A percentile compares a stretch with the other conserved stretches of the same genome.
Evolutionary conservation across 2,888 invertebrate species (phyloP).

Genomic region (Orthosia cruda): DNA sequence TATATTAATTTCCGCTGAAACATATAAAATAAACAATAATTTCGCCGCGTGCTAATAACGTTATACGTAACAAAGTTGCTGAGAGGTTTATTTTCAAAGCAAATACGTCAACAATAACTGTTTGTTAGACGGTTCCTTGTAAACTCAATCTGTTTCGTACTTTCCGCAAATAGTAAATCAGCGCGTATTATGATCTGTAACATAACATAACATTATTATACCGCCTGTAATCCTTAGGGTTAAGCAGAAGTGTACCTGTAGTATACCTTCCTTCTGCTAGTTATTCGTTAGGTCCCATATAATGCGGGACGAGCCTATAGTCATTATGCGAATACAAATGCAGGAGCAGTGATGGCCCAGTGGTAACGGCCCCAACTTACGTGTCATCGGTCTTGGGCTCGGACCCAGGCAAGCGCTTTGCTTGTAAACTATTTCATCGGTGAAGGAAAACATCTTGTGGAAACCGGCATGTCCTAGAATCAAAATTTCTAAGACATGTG

Average conservation of each 20-base stretch:
- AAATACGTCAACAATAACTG: constrained; percentile 65
- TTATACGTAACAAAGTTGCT: constrained; percentile 69
- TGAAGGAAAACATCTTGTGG: too few relatives aligned
- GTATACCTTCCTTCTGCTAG: too few relatives aligned
- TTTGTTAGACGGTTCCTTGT: constrained; percentile 38
- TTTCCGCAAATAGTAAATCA: constrained; percentile 49
- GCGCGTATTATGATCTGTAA: constrained; percentile 23
- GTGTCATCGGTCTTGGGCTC: too few relatives aligned
- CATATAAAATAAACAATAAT: constrained; percentile 72
- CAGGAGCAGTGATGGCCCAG: too few relatives aligned
- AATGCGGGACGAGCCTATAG: not conserved
- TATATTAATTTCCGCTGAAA: constrained; percentile 70
- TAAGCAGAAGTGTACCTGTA: not conserved
- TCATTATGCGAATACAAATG: not conserved
- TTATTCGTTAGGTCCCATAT: too few relatives aligned
- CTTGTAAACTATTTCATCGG: too few relatives aligned
- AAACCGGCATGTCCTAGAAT: too few relatives aligned
- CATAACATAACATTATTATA: not conserved
- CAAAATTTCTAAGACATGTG: too few relatives aligned
- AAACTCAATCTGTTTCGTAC: constrained; percentile 56
- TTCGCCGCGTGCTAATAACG: constrained; percentile 68
- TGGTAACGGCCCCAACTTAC: too few relatives aligned
- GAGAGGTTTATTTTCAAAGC: constrained; percentile 72
- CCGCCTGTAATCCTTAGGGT: not conserved
- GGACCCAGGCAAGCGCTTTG: too few relatives aligned